Evolutionary conservation across 1,140 invertebrate genomes (phyloP), one percentile per base, ranked within the genome.

Genomic region (Microvelia longipes): DNA sequence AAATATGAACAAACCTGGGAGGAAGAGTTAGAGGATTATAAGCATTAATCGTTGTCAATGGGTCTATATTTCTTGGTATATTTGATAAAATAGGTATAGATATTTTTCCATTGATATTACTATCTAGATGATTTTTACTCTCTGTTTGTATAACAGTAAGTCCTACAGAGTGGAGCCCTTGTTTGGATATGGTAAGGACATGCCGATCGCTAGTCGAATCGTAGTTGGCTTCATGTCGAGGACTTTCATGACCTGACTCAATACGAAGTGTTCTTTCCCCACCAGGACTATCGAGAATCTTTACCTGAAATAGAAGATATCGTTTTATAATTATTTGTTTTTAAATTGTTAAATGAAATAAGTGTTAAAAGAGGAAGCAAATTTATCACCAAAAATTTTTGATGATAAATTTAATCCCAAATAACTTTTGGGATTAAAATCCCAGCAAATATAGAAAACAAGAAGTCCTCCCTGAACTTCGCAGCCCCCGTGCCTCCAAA

Each of bases 211-310:
- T 69, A 66, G 35, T 60, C 5, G 5, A 5, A 14, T 5, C 5
- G 5, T 5, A 14, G 2, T 64, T 25, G 5, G 5, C 2, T 5
- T 5, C 5, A 15, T 2, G 15, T 2, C 11, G 15, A 64, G 62
- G 25, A 64, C 62, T 64, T 64, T 64, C 62, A 2, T 25, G 72
- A 66, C 70, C 70, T 13, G 71, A 72, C 1, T 90, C 88, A 73
- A 90, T 89, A 66, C 86, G 83, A 79, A 89, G 83, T 1, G 87
- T 89, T 65, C 87, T 89, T 71, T 88, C 86, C 5, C 86, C 85
- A 2, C 85, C 85, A 28, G 82, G 81, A 70, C 83, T 82, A 72
- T 87, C 85, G 26, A 87, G 79, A 69, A 90, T 89, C 76, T 88
- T 85, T 0, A 90, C 88, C 80, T 90, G 35, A n/a, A n/a, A n/a